These are phyloP conservation scores for Chloroclystis v-ata DNA, from an alignment of 2,888 invertebrate genomes.

Conservation along the genomic window DNA sequence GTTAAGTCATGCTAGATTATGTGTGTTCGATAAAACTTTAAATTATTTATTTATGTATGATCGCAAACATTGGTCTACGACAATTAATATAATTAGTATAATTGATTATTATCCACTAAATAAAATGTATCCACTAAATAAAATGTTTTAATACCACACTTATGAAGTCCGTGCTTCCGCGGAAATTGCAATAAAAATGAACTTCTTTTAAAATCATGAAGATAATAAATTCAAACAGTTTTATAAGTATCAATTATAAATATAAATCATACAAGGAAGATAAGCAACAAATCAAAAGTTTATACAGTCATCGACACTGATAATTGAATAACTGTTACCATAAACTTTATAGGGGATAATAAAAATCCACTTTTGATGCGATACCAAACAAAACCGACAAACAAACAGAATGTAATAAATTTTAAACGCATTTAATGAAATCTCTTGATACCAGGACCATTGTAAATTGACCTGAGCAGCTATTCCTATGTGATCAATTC, in stretches of 20 bases:
- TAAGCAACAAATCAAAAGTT: slow-evolving; percentile 23
- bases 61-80: too few species aligned
- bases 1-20: too few species aligned
- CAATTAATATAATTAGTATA: too few species aligned
- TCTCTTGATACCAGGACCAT: slow-evolving; percentile 43
- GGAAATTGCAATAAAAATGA: too few species aligned
- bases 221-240: too few species aligned
- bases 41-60: too few species aligned
- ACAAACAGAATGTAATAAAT: slow-evolving; percentile 63
- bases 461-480: slow-evolving; percentile 32
- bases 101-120: too few species aligned
- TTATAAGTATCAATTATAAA: background rate
- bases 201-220: too few species aligned
- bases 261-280: background rate
- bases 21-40: too few species aligned
- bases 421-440: slow-evolving; percentile 69
- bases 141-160: too few species aligned
- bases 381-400: slow-evolving; percentile 61
- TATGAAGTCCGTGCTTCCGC: too few species aligned
- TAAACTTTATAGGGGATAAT: slow-evolving; percentile 61
- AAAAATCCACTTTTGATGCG: slow-evolving; percentile 62
- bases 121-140: too few species aligned
- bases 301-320: slow-evolving; percentile 30
- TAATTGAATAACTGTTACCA: slow-evolving; percentile 51
- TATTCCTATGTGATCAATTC: slow-evolving; percentile 7